Conservation (phyloP, 2,113 vertebrate species). For the Urocitellus parryii region DNA sequence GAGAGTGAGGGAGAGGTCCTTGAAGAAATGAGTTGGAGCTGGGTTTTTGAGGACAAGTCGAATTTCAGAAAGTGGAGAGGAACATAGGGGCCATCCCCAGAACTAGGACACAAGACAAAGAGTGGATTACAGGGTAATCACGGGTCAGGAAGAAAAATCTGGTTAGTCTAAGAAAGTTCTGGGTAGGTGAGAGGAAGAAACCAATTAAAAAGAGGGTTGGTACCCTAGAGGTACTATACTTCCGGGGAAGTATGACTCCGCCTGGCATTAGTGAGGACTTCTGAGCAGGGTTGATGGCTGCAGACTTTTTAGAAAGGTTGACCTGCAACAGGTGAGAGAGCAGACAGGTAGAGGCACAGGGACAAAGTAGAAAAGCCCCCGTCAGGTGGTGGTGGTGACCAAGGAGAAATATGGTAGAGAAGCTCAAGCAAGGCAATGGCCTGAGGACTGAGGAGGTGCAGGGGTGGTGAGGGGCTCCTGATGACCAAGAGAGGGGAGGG, state of each 20-base stretch:
- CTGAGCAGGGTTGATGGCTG: background rate
- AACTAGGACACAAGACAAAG: background rate
- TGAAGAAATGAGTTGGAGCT: background rate
- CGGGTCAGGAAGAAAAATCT: background rate
- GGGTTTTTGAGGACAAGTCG: background rate
- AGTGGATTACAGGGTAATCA: background rate
- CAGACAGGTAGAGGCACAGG: background rate
- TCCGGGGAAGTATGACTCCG: no score
- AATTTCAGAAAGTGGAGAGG: background rate
- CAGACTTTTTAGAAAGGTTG: background rate
- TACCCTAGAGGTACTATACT: no score
- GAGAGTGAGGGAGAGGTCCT: background rate
- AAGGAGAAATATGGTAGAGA: background rate
- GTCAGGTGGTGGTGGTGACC: no score
- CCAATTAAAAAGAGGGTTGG: background rate
- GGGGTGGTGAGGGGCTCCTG: background rate
- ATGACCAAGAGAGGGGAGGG: background rate
- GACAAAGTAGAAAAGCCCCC: background rate
- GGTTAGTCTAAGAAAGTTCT: background rate
- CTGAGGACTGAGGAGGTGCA: background rate
- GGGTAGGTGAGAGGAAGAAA: background rate
- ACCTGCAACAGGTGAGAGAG: background rate
- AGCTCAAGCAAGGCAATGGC: background rate
- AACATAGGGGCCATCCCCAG: background rate
- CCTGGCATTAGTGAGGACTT: background rate